Base-by-base conservation (phyloP, 1,140 invertebrate species). In the Pachypsylla venusta region DNA sequence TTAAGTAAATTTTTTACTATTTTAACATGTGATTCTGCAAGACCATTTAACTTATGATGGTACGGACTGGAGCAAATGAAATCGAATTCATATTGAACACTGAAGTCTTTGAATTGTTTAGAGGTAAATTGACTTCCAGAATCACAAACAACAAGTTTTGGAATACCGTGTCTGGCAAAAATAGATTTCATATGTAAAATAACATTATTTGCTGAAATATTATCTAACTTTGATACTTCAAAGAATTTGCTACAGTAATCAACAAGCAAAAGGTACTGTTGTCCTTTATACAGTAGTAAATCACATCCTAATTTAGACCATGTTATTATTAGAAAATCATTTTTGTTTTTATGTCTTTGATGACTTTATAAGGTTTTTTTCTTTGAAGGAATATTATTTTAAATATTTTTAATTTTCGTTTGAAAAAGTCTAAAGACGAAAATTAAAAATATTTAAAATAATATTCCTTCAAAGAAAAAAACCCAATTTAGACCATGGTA, bases 161-260 rank as follows among this genome's bases (percentile, higher is more conserved):
- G 69, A 26, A 72, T 62, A 7, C 69, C 68, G 63, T 65, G 64
- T 25, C 53, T 22, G 30, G 68, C 60, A 64, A 72, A 69, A 7
- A 67, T 63, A 14, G 61, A 53, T 42, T 66, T 64, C 20, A 72
- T 27, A 26, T 59, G 16, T 25, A 7, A 42, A n/a, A 64, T 61
- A 14, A 61, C 54, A 20, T 5, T 35, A 10, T 35, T 40, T 40
- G 56, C 60, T 27, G 2, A 58, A 26, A 1, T 27, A 28, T 42
- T 27, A 28, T 20, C 12, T 12, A 61, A 39, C 19, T 53, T 14
- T 28, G 24, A 28, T 10, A 61, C n/a, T 56, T 65, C 62, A 7
- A 62, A 48, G 35, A 19, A 65, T 53, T 63, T 63, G 1, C 60
- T 63, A 61, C 48, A 63, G 25, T 63, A 63, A 24, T 64, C 62